A percentile compares a stretch with the other conserved stretches of the same genome.
phyloP scores from a whole-genome alignment of 2,888 invertebrate species.

The Lasius platythorax region DNA sequence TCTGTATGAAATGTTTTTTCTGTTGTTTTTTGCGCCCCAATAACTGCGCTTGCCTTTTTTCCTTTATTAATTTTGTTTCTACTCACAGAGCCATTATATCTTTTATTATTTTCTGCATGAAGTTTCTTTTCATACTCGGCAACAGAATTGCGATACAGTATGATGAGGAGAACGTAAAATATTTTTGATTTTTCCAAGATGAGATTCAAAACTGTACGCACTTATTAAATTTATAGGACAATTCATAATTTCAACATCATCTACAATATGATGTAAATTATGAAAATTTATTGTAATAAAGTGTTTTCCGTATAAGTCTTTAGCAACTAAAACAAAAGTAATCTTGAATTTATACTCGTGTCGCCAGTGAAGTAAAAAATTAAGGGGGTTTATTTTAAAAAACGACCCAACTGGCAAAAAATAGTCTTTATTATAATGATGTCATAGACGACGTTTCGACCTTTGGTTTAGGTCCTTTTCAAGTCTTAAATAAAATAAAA shows the following conservation, averaged over 20 bases:
- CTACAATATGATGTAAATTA: constrained; percentile 27
- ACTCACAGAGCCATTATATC: too few species aligned
- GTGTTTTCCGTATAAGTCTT: not conserved
- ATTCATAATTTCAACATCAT: constrained; percentile 48
- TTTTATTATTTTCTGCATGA: not conserved
- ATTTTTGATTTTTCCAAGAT: constrained; percentile 49
- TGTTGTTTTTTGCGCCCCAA: too few species aligned
- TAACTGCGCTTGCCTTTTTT: too few species aligned
- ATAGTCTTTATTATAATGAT: too few species aligned
- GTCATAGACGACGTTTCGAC: too few species aligned
- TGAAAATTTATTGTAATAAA: constrained; percentile 39
- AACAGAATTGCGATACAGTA: constrained; percentile 30
- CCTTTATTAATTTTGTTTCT: too few species aligned
- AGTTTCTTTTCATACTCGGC: constrained; percentile 19
- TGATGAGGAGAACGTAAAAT: constrained; percentile 23
- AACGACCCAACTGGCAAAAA: too few species aligned
- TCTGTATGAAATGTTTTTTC: not conserved
- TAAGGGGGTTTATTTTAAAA: too few species aligned
- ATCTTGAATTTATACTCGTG: too few species aligned
- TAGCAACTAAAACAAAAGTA: constrained; percentile 18
- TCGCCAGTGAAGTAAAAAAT: too few species aligned
- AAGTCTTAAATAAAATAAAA: too few species aligned
- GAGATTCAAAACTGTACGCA: constrained; percentile 48
- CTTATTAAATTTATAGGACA: constrained; percentile 24
- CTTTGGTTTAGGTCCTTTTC: too few species aligned